These are phyloP conservation scores for Danio albolineatus DNA, from an alignment of 2,797 vertebrate species.

Conservation along the genomic window DNA sequence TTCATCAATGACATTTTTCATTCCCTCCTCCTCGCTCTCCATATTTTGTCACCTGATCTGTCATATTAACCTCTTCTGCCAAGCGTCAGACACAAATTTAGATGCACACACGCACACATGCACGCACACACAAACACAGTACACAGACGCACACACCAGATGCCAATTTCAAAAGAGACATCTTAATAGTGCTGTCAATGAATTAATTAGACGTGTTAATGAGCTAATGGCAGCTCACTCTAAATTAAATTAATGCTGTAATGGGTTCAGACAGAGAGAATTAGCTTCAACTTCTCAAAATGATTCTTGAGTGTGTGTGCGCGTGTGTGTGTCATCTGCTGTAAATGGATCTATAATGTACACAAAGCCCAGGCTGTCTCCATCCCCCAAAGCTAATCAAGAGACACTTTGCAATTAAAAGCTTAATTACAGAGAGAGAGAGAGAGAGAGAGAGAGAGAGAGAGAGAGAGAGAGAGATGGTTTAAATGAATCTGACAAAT, in stretches of 20 bases:
- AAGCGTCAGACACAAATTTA: conserved; percentile 47
- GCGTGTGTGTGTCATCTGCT: conserved; percentile 31
- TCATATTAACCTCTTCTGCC: conserved; percentile 59
- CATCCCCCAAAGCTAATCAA: conserved; percentile 96
- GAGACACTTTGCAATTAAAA: conserved; percentile 96
- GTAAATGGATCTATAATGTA: conserved; percentile 51
- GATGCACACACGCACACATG: conserved; percentile 2
- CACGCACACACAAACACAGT: not conserved
- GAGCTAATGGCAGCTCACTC: conserved; percentile 97
- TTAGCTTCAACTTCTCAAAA: conserved; percentile 99
- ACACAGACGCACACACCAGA: conserved; percentile 50
- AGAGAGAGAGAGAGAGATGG: not conserved
- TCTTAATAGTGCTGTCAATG: conserved; percentile 99
- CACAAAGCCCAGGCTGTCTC: conserved; percentile 64
- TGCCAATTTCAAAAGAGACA: conserved; percentile 98
- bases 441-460: conserved; percentile 29
- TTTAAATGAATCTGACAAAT: conserved; percentile 2
- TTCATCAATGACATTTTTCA: conserved; percentile 77
- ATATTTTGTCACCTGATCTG: conserved; percentile 58
- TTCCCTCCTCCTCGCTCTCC: conserved; percentile 87
- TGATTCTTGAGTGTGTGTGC: conserved; percentile 93
- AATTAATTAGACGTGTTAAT: conserved; percentile 99
- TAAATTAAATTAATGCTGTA: conserved; percentile 99
- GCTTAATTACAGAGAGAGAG: conserved; percentile 88
- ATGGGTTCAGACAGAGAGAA: conserved; percentile 99